Conservation (phyloP, 1,140 invertebrate species). For the Calephelis virginiensis region DNA sequence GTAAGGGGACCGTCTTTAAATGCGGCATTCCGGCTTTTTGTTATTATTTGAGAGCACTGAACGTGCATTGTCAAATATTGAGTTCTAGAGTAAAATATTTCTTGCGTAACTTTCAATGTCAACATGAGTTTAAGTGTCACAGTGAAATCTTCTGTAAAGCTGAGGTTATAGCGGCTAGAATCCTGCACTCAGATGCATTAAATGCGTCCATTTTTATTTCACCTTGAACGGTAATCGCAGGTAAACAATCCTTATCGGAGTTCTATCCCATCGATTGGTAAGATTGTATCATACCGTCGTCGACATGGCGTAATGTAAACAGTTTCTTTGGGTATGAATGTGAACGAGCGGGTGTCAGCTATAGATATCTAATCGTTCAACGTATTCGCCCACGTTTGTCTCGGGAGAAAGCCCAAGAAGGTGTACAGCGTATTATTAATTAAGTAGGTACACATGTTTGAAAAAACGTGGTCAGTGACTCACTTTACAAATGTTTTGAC, state of each 20-base stretch:
- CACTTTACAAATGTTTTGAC: too few relatives aligned
- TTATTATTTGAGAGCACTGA: slow-evolving; percentile 36
- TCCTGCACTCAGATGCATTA: slow-evolving; percentile 34
- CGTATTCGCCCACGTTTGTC: slow-evolving; percentile 30
- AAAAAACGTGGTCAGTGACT: too few relatives aligned
- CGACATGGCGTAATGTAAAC: slow-evolving; percentile 45
- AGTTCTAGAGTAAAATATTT: slow-evolving; percentile 39
- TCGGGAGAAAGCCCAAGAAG: slow-evolving; percentile 28
- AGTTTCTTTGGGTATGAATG: slow-evolving; percentile 48
- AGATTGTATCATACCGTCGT: slow-evolving; percentile 41
- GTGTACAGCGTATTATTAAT: background rate
- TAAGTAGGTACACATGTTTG: too few relatives aligned
- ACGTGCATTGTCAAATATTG: slow-evolving; percentile 47
- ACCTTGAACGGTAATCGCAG: slow-evolving; percentile 67
- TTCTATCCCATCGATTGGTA: slow-evolving; percentile 54
- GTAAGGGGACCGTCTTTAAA: slow-evolving; percentile 74
- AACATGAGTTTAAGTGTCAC: slow-evolving; percentile 47
- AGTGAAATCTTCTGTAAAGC: slow-evolving; percentile 39
- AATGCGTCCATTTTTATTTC: slow-evolving; percentile 40
- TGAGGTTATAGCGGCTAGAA: slow-evolving; percentile 39
- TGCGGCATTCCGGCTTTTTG: slow-evolving; percentile 71
- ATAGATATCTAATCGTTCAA: too few relatives aligned
- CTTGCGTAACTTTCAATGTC: slow-evolving; percentile 78
- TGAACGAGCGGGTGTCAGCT: slow-evolving; percentile 25
- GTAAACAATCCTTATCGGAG: slow-evolving; percentile 70